Evolutionary conservation across 2,797 vertebrate genomes (phyloP).

Genomic region (Hyperoplus immaculatus): DNA sequence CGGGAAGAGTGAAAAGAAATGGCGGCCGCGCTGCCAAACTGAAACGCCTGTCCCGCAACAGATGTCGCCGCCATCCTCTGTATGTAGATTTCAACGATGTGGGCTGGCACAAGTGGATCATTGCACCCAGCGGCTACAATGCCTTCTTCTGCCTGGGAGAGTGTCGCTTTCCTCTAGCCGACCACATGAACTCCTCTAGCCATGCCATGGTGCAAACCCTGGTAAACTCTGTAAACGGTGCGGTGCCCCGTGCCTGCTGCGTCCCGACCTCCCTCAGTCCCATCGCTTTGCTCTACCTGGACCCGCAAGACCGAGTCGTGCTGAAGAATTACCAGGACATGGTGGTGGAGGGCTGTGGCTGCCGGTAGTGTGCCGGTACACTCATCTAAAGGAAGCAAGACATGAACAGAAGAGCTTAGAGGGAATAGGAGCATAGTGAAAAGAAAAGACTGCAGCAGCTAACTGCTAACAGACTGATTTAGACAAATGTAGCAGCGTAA

Average conservation of each 20-base stretch:
- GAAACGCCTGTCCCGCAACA: slow-evolving; percentile 83
- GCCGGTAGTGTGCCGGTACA: slow-evolving; percentile 77
- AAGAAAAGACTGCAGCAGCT: slow-evolving; percentile 32
- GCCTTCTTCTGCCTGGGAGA: slow-evolving; percentile 91
- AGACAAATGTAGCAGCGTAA: slow-evolving; percentile 53
- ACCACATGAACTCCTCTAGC: slow-evolving; percentile 91
- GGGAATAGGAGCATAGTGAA: slow-evolving; percentile 31
- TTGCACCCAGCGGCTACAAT: slow-evolving; percentile 89
- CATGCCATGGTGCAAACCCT: slow-evolving; percentile 91
- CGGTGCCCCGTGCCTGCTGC: slow-evolving; percentile 87
- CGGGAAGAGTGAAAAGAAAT: slow-evolving; percentile 86
- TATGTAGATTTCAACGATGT: slow-evolving; percentile 91
- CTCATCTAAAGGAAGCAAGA: slow-evolving; percentile 13
- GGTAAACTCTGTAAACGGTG: slow-evolving; percentile 89
- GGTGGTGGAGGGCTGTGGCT: slow-evolving; percentile 91
- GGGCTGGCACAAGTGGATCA: slow-evolving; percentile 91
- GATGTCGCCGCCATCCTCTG: slow-evolving; percentile 87
- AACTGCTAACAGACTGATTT: slow-evolving; percentile 46
- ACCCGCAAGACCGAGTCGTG: slow-evolving; percentile 88
- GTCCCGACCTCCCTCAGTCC: slow-evolving; percentile 89
- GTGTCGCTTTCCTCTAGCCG: slow-evolving; percentile 89
- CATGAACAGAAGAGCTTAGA: slow-evolving; percentile 12
- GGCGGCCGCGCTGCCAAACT: slow-evolving; percentile 84
- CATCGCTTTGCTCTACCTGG: slow-evolving; percentile 89
- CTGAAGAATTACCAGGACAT: slow-evolving; percentile 91